Conservation (phyloP, 2,797 vertebrate species). For the Neostethus bicornis region DNA sequence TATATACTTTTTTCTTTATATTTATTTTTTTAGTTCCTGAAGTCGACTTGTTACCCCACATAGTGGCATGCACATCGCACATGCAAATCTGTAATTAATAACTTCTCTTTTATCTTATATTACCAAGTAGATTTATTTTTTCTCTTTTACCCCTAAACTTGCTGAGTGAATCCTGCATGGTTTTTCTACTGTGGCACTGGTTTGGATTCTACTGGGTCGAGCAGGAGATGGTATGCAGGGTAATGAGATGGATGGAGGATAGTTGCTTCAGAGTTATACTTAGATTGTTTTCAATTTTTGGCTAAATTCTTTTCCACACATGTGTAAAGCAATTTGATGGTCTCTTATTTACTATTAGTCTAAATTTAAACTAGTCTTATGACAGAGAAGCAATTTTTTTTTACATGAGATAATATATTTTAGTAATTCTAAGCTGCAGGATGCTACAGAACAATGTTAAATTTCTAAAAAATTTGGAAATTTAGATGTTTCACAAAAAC, state of each 20-base stretch:
- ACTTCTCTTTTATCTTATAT: constrained; percentile 79
- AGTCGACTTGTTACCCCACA: constrained; percentile 85
- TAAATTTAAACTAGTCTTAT: background rate
- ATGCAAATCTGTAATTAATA: constrained; percentile 87
- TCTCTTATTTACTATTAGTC: background rate
- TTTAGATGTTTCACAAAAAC: constrained; percentile 12
- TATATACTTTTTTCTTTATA: constrained; percentile 75
- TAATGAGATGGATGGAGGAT: constrained; percentile 34
- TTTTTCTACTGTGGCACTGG: constrained; percentile 72
- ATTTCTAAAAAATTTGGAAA: background rate
- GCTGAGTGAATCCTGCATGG: constrained; percentile 77
- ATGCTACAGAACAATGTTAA: background rate
- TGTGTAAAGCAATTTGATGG: background rate
- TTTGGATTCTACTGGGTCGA: constrained; percentile 61
- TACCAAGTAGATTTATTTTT: constrained; percentile 67
- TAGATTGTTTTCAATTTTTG: constrained; percentile 5
- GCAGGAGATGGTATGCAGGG: constrained; percentile 37
- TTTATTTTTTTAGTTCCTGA: constrained; percentile 82
- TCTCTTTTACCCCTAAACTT: constrained; percentile 55
- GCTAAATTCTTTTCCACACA: background rate
- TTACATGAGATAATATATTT: too few species aligned
- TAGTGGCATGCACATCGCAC: constrained; percentile 87
- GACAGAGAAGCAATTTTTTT: too few species aligned
- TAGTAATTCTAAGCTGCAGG: background rate
- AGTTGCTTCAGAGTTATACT: constrained; percentile 43